Base-by-base conservation (phyloP, 2,113 vertebrate species). In the Lepisosteus oculatus region DNA sequence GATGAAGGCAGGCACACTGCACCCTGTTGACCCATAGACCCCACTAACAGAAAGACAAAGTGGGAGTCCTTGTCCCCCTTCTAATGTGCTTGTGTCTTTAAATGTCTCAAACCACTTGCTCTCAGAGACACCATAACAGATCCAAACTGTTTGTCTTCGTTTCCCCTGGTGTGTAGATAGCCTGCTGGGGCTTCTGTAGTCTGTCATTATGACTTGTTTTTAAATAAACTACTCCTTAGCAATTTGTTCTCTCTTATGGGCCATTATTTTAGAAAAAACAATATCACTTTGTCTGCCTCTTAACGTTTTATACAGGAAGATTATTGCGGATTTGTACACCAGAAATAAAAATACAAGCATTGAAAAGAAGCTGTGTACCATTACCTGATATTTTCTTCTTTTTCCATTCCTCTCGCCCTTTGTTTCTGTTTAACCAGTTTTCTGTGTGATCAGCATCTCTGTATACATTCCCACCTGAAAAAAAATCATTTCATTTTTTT, bases 51-150 rank as follows among this genome's bases (percentile, higher is more conserved):
- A 88, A 92, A 93, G 89, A 86, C 85, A 91, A 91, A 91, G 90
- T 83, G 81, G 83, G 87, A 84, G 6, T 9, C 74, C 75, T 85
- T 84, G 85, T 86, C 69, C 67, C 61, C 12, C 75, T 67, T 79
- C 44, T 90, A 91, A 91, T 91, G 87, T 92, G 29, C 29, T 91
- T 89, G 81, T 85, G 84, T 87, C 87, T 89, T 85, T 89, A 89
- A 93, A 87, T 88, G 84, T 85, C 83, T 89, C 88, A 87, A 92
- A 90, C 87, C 82, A 90, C 86, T 91, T 92, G 89, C 90, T 93
- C 89, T 90, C 82, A 82, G 83, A 87, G 84, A 62, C 61, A 84
- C 84, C 88, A 91, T 90, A 93, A 90, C 86, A 82, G 86, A 80
- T 87, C 87, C 84, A 87, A 92, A 87, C 87, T 86, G 84, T 84